Evolutionary conservation across 2,797 vertebrate genomes (phyloP).

Genomic region (Hippopotamyrus pictus): DNA sequence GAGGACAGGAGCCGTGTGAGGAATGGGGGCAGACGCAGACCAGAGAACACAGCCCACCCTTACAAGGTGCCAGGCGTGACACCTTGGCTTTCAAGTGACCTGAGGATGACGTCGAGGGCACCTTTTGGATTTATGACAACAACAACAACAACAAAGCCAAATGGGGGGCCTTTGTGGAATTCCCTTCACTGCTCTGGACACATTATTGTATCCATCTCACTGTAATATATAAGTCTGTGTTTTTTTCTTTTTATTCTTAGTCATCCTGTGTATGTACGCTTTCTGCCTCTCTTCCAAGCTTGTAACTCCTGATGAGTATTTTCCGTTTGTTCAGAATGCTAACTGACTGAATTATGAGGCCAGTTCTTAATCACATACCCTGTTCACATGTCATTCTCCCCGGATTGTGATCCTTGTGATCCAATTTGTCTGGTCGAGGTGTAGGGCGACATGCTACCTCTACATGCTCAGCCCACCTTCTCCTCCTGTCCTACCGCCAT

Average conservation of each 20-base stretch:
- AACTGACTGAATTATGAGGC: neutral
- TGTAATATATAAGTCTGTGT: slow-evolving; percentile 10
- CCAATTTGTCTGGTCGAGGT: neutral
- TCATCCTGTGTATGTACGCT: slow-evolving; percentile 19
- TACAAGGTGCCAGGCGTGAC: neutral
- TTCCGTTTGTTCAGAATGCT: neutral
- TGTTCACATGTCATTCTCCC: neutral
- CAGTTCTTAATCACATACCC: neutral
- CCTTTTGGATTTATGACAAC: neutral
- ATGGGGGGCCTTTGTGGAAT: slow-evolving; percentile 28
- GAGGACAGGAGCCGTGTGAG: neutral
- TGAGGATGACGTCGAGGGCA: slow-evolving; percentile 3
- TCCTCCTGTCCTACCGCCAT: neutral
- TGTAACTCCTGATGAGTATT: neutral
- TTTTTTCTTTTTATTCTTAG: slow-evolving; percentile 31
- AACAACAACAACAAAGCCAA: slow-evolving; percentile 40
- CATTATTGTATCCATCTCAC: slow-evolving; percentile 1
- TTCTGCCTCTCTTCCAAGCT: neutral
- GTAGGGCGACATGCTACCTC: neutral
- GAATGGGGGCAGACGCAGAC: neutral
- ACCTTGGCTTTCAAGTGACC: neutral
- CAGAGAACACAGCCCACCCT: neutral
- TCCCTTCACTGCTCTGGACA: neutral
- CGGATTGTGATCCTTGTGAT: neutral
- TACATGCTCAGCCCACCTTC: neutral